Base-by-base conservation (phyloP, 1,140 invertebrate species). In the Drusus annulatus region DNA sequence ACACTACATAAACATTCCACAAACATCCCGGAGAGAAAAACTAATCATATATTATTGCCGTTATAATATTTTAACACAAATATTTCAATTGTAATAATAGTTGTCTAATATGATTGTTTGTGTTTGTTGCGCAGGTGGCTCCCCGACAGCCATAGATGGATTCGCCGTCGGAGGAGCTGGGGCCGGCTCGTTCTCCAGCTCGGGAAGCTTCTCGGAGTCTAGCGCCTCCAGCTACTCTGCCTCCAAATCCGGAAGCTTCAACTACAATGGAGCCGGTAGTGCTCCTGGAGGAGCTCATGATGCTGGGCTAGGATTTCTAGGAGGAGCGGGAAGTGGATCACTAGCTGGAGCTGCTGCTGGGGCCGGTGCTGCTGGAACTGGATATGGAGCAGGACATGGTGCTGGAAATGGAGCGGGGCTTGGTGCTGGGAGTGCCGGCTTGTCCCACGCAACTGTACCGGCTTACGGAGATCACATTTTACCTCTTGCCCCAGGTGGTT, bases 241-340 rank as follows among this genome's bases (percentile, higher is more conserved):
- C n/a, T 62, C 80, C 52, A 81, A 81, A 54, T 69, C 80, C 8
- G 80, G 80, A 36, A 81, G 80, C 54, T 81, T 51, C 68, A 77
- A 74, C 36, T 76, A 16, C 13, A 28, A 28, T 25, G 56, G 74
- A 16, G 28, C 74, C 10, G 74, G 74, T 10, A 50, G 23, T 17
- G 58, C 15, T 45, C 25, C 51, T n/a, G 74, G 28, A 7, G 68
- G 31, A 45, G 36, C 36, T 23, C 17, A 50, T 23, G 15, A 19
- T 19, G 31, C 17, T 51, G 74, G n/a, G 7, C 23, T 58, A 28
- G 54, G 23, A 8, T 31, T 45, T 45, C 10, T 19, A 16, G 54
- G 19, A 50, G 54, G 52, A 21, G 23, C 25, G 13, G 31, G 7
- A 16, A 52, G 69, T 21, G 69, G 16, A 45, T 45, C 56, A 60